Conservation (phyloP, 2,113 vertebrate genomes). For the Australoheros scitulus region DNA sequence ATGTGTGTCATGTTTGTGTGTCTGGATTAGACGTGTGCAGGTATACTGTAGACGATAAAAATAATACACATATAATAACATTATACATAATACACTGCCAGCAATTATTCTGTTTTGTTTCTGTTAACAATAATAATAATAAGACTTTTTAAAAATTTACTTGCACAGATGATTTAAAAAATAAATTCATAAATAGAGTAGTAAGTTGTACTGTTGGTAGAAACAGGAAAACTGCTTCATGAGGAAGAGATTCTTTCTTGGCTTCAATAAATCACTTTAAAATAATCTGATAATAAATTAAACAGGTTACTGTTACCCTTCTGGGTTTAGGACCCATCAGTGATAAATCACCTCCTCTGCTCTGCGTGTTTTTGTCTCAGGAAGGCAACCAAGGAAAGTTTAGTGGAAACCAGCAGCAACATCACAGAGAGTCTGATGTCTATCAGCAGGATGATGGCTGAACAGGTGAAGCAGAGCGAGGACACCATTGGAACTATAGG, state of each 20-base stretch:
- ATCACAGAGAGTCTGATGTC: conserved; percentile 94
- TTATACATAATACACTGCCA: no score
- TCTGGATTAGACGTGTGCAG: no score
- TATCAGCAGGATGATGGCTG: conserved; percentile 94
- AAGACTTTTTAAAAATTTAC: no score
- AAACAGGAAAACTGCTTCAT: not conserved
- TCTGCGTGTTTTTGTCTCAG: conserved; percentile 51
- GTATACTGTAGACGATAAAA: no score
- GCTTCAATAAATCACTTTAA: not conserved
- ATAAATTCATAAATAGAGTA: not conserved
- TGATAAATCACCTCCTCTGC: not conserved
- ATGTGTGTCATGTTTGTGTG: no score
- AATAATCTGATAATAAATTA: not conserved
- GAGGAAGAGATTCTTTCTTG: not conserved
- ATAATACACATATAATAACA: no score
- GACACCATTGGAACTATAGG: conserved; percentile 88
- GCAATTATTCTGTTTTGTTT: no score
- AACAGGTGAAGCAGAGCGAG: conserved; percentile 92
- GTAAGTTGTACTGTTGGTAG: not conserved
- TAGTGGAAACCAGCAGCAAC: conserved; percentile 87
- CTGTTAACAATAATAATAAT: no score
- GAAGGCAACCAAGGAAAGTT: conserved; percentile 88
- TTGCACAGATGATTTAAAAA: not conserved
- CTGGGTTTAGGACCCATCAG: not conserved
- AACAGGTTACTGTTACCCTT: not conserved